Base-by-base conservation (phyloP, 2,888 invertebrate genomes). In the Drosophila phalerata region DNA sequence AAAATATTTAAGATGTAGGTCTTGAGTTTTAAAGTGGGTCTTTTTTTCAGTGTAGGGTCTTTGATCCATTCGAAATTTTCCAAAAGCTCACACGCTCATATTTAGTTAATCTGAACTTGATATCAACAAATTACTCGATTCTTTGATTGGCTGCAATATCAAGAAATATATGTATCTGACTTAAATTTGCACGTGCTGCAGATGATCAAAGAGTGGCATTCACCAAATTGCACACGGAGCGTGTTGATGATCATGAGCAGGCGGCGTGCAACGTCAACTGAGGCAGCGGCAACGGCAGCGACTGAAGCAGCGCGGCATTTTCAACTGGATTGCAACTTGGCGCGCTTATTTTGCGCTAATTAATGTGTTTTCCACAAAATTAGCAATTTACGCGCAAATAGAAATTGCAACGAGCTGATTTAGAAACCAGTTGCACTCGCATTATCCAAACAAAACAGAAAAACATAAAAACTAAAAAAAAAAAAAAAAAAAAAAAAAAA, bases 341-440 rank as follows among this genome's bases (percentile, higher is more conserved):
- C 66, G 47, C 70, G 77, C 77, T 73, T 69, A 77, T 85, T 83
- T 85, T 74, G 88, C 86, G 81, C 88, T 85, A 85, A 85, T 85
- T 88, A 88, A 85, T 85, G 88, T 83, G 84, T 81, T 88, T 88
- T 82, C 82, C 87, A 84, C 87, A 84, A 86, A 86, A 86, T 88
- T 88, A 82, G 88, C 87, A 86, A 86, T 86, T 88, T 85, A 74
- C 79, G 79, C 79, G 72, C 86, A 79, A 88, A 88, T 84, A 85
- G 84, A 85, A 85, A 85, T 88, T 80, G 80, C 57, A 63, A 58
- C 63, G 68, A 76, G 57, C 63, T 49, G 67, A 51, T 51, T 42
- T 43, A 48, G 64, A 58, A 79, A 78, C 77, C 79, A 72, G 77
- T 79, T 78, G 57, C 63, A 66, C 13, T 51, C 43, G 61, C 72